Evolutionary conservation across 2,797 vertebrate genomes (phyloP).

Genomic region (Masticophis lateralis): DNA sequence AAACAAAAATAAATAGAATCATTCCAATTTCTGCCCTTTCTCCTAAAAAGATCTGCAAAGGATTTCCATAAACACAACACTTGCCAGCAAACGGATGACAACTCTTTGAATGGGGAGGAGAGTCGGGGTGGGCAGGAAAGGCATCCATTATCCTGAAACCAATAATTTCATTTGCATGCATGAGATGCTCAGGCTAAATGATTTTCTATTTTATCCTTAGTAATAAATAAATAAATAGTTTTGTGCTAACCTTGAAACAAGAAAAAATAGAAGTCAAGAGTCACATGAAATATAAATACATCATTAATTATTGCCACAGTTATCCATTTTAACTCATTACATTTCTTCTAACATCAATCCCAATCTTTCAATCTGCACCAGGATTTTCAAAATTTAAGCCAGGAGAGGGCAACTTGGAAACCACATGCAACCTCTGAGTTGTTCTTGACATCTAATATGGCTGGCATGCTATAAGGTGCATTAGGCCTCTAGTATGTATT

Average conservation of each 20-base stretch:
- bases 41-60: neutral
- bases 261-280: neutral
- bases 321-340: neutral
- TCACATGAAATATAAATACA: rapidly evolving
- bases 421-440: neutral
- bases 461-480: neutral
- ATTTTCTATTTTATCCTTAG: neutral
- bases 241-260: neutral
- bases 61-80: neutral
- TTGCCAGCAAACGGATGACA: neutral
- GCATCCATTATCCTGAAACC: neutral
- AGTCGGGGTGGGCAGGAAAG: neutral
- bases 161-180: neutral
- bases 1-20: neutral
- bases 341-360: neutral
- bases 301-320: neutral
- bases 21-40: conserved; percentile 24
- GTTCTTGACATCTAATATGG: neutral
- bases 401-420: neutral
- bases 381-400: neutral
- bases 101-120: neutral
- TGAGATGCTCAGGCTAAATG: neutral
- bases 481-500: neutral
- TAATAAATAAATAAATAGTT: neutral
- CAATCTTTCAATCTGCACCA: neutral